These are phyloP conservation scores for Euthynnus affinis DNA, from an alignment of 2,797 vertebrate genomes.

Conservation along the genomic window DNA sequence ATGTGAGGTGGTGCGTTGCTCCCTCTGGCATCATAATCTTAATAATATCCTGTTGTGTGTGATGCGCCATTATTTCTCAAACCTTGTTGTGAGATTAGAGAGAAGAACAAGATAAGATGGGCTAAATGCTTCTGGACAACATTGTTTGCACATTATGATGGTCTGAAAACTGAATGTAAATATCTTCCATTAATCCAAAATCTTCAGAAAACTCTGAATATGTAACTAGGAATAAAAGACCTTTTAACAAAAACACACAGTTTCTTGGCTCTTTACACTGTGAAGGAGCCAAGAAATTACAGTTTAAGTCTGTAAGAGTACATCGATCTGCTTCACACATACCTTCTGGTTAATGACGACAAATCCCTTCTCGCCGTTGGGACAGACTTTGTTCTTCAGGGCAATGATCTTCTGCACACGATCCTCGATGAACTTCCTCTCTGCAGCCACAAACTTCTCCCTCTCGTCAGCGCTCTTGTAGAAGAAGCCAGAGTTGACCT, in stretches of 20 bases:
- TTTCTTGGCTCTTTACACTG: no score
- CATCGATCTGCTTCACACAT: neutral
- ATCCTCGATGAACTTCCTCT: slow-evolving; percentile 97
- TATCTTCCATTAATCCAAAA: neutral
- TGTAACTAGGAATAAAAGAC: no score
- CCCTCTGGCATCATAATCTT: no score
- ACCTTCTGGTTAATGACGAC: slow-evolving; percentile 99
- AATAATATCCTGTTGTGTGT: no score
- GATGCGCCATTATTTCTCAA: no score
- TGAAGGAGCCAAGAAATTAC: no score
- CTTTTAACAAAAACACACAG: no score
- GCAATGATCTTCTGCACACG: slow-evolving; percentile 95
- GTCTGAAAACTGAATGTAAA: neutral
- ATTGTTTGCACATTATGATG: neutral
- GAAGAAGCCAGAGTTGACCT: slow-evolving; percentile 98
- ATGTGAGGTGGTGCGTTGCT: no score
- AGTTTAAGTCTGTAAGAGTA: no score
- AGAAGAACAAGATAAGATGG: neutral
- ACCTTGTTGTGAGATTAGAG: no score
- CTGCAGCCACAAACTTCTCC: slow-evolving; percentile 95
- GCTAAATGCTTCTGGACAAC: neutral
- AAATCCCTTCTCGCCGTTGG: slow-evolving; percentile 92
- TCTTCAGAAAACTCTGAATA: no score
- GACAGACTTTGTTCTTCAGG: slow-evolving; percentile 92
- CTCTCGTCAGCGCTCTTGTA: slow-evolving; percentile 97